phyloP scores from a whole-genome alignment of 2,888 invertebrate species.

The Drosophila prostipennis region DNA sequence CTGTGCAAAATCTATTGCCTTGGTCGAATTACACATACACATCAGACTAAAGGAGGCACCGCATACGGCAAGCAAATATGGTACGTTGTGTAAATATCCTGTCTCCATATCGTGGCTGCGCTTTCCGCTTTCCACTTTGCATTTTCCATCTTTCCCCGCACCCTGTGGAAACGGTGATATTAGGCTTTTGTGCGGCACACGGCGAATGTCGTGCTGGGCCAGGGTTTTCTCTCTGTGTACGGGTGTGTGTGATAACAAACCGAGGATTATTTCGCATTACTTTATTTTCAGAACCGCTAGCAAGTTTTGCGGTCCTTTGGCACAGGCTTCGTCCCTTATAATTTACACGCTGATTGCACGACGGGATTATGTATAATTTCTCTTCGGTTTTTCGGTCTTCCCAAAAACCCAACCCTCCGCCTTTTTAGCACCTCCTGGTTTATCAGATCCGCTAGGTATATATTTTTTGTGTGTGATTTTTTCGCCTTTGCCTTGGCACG shows the following conservation, averaged over 20 bases:
- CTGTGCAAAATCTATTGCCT: slow-evolving; percentile 58
- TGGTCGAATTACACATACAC: slow-evolving; percentile 60
- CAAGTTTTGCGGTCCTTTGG: slow-evolving; percentile 77
- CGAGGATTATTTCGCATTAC: slow-evolving; percentile 80
- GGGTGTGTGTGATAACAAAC: slow-evolving; percentile 73
- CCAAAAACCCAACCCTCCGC: slow-evolving; percentile 3
- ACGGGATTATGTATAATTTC: slow-evolving; percentile 77
- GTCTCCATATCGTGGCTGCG: slow-evolving; percentile 57
- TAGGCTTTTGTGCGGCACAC: slow-evolving; percentile 72
- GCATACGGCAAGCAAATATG: slow-evolving; percentile 65
- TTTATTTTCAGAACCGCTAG: slow-evolving; percentile 77
- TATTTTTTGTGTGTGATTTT: slow-evolving; percentile 30
- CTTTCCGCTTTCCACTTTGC: slow-evolving; percentile 67
- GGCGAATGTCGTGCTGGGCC: slow-evolving; percentile 42
- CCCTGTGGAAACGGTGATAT: slow-evolving; percentile 44
- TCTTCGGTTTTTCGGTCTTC: slow-evolving; percentile 49
- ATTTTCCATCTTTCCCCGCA: slow-evolving; percentile 39
- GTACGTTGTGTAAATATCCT: slow-evolving; percentile 70
- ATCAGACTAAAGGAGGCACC: slow-evolving; percentile 10
- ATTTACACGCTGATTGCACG: slow-evolving; percentile 78
- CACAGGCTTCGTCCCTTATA: slow-evolving; percentile 65
- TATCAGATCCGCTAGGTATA: slow-evolving; percentile 61
- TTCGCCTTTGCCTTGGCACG: slow-evolving; percentile 52
- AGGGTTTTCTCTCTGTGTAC: slow-evolving; percentile 33
- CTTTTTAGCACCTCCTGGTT: slow-evolving; percentile 25